These are phyloP conservation scores for Arenicola marina DNA, from an alignment of 2,888 invertebrate genomes.

Conservation along the genomic window DNA sequence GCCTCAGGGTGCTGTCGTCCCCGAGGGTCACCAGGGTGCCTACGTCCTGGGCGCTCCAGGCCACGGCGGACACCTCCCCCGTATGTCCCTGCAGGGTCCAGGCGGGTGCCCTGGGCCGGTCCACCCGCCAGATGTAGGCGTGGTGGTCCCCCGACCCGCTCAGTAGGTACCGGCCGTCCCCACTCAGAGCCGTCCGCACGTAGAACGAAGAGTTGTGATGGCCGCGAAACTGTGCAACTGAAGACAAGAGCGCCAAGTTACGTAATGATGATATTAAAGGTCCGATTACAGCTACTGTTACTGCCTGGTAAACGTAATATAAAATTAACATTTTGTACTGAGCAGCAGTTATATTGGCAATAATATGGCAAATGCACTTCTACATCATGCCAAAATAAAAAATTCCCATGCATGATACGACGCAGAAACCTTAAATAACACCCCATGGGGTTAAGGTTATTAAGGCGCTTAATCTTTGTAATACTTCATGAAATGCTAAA, in stretches of 20 bases:
- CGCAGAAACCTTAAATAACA: too few species aligned
- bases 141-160: constrained; percentile 87
- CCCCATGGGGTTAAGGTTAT: too few species aligned
- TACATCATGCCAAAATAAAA: too few species aligned
- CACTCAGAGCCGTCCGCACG: constrained; percentile 80
- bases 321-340: too few species aligned
- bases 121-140: constrained; percentile 81
- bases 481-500: too few species aligned
- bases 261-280: too few species aligned
- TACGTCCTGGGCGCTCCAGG: constrained; percentile 30
- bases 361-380: too few species aligned
- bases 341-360: too few species aligned
- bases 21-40: constrained; percentile 27
- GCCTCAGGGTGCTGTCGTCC: constrained; percentile 29
- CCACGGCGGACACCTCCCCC: constrained; percentile 71
- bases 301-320: too few species aligned
- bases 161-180: constrained; percentile 78
- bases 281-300: too few species aligned
- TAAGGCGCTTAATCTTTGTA: too few species aligned
- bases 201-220: constrained; percentile 82
- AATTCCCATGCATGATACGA: too few species aligned
- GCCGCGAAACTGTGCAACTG: constrained; percentile 66
- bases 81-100: constrained; percentile 69
- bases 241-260: constrained; percentile 13
- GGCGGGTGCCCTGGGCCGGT: background rate